Conservation (phyloP, 2,113 vertebrate genomes). For the Conger conger region DNA sequence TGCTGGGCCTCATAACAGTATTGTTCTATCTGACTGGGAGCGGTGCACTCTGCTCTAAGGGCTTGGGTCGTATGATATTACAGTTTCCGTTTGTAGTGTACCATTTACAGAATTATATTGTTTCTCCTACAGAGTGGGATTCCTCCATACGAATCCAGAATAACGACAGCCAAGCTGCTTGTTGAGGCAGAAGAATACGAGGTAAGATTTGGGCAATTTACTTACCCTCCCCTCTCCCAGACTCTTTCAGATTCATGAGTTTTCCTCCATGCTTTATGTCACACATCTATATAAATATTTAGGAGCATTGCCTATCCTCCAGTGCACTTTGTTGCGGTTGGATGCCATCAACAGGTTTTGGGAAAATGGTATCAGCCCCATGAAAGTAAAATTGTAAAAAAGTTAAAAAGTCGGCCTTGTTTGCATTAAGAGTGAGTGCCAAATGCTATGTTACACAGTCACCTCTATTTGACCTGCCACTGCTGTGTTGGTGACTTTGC, state of each 20-base stretch:
- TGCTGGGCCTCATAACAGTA: no score
- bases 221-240: no score
- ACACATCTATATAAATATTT: not conserved
- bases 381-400: not conserved
- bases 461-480: not conserved
- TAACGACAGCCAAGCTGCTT: constrained; percentile 67
- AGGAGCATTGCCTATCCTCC: not conserved
- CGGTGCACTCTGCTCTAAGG: not conserved
- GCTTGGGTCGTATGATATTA: not conserved
- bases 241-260: no score
- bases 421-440: not conserved
- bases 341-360: not conserved
- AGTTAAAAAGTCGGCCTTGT: not conserved
- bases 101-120: constrained; percentile 15
- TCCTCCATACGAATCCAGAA: constrained; percentile 63
- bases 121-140: constrained; percentile 50
- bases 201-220: constrained; percentile 45
- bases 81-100: not conserved
- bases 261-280: not conserved
- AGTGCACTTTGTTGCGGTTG: not conserved
- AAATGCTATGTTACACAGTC: not conserved
- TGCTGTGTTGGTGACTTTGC: not conserved
- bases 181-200: constrained; percentile 65
- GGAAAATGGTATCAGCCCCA: not conserved
- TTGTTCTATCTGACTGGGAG: not conserved